A percentile compares a stretch with the other conserved stretches of the same genome.
phyloP scores from a whole-genome alignment of 2,113 vertebrate species.

The Larimichthys crocea region DNA sequence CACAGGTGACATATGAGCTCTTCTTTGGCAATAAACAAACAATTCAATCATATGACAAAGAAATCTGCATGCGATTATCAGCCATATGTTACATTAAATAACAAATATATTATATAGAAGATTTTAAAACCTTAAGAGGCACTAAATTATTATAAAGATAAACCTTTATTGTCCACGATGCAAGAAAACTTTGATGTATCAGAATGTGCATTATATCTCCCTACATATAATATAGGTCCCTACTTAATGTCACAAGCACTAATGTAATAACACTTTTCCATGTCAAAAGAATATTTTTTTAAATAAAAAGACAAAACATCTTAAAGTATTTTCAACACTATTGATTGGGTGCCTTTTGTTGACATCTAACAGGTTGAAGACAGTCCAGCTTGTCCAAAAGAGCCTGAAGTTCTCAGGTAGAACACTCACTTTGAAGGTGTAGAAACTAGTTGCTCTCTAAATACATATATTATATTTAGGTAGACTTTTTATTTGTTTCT shows the following conservation, averaged over 20 bases:
- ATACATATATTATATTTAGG: neutral
- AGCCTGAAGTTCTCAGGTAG: conserved; percentile 92
- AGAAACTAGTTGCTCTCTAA: neutral
- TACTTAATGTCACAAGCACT: neutral
- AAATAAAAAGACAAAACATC: too few relatives aligned
- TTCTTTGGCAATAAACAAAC: neutral
- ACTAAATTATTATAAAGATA: neutral
- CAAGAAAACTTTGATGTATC: neutral
- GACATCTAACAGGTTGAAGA: conserved; percentile 74
- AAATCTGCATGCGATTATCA: neutral
- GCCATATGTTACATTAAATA: neutral
- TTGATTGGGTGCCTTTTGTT: conserved; percentile 20
- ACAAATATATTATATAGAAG: neutral
- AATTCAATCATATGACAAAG: neutral
- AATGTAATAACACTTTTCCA: neutral
- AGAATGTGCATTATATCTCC: neutral
- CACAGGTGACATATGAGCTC: conserved; percentile 84
- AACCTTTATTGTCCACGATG: neutral
- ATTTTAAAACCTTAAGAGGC: neutral
- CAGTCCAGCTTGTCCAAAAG: conserved; percentile 86
- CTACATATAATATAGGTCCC: too few relatives aligned
- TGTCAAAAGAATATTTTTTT: neutral
- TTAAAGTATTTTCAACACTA: neutral
- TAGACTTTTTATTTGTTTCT: neutral
- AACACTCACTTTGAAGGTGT: neutral